Conservation (phyloP, 2,797 vertebrate species). For the Pangasius djambal region DNA sequence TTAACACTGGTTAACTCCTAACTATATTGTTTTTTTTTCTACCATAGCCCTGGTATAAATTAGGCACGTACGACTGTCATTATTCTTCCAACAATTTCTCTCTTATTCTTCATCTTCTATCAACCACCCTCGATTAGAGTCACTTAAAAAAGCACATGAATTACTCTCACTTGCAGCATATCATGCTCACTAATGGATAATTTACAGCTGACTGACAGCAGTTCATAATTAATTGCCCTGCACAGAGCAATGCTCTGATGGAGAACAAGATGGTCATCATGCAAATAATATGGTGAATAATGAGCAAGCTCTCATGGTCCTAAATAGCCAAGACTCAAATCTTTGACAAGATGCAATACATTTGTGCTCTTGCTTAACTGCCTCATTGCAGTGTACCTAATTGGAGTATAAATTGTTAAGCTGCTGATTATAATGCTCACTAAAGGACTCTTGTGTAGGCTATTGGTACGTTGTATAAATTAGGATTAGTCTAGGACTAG, state of each 20-base stretch:
- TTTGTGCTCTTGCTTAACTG: conserved; percentile 45
- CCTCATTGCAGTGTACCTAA: conserved; percentile 48
- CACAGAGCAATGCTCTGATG: conserved; percentile 58
- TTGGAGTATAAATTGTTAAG: conserved; percentile 46
- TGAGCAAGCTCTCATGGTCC: conserved; percentile 53
- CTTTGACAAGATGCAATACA: conserved; percentile 47
- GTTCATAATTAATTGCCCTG: conserved; percentile 61
- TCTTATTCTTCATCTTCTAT: conserved; percentile 11
- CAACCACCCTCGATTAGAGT: conserved; percentile 38
- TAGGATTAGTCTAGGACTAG: neutral
- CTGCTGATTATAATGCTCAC: conserved; percentile 26
- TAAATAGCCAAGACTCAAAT: conserved; percentile 49
- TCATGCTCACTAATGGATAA: conserved; percentile 64
- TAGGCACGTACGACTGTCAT: too few species aligned
- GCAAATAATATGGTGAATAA: conserved; percentile 60
- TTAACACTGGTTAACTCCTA: too few species aligned
- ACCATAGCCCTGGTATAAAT: neutral
- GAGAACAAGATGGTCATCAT: conserved; percentile 44
- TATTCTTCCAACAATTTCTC: neutral
- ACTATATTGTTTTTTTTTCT: neutral
- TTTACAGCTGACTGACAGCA: conserved; percentile 66
- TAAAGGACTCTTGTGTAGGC: neutral
- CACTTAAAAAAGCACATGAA: conserved; percentile 63
- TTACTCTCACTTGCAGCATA: conserved; percentile 57
- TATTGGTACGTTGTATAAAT: neutral